A percentile compares a stretch with the other conserved stretches of the same genome.
These are phyloP conservation scores for Hypena proboscidalis DNA, from an alignment of 2,888 invertebrate genomes.

Conservation along the genomic window DNA sequence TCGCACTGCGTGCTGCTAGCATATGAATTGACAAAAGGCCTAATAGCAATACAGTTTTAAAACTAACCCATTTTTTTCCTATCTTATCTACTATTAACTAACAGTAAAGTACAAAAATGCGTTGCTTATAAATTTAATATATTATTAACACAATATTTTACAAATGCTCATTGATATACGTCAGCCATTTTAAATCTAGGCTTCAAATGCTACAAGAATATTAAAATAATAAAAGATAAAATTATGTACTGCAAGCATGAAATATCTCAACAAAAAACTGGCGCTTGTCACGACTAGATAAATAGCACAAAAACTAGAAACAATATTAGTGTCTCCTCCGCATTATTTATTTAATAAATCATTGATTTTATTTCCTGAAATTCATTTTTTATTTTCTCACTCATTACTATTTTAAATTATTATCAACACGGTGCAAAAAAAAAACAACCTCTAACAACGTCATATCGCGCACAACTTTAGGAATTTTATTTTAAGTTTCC, in stretches of 20 bases:
- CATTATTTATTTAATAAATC: slow-evolving; percentile 25
- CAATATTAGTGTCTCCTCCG: slow-evolving; percentile 20
- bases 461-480: background rate
- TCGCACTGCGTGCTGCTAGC: no score
- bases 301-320: slow-evolving; percentile 13
- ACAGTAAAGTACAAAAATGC: no score
- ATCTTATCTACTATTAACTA: no score
- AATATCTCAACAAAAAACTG: background rate
- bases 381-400: slow-evolving; percentile 19
- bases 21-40: no score
- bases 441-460: background rate
- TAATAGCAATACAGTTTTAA: no score
- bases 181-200: background rate
- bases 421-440: background rate
- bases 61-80: no score
- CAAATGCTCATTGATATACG: background rate
- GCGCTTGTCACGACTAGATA: background rate
- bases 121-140: background rate
- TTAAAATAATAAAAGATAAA: slow-evolving; percentile 2
- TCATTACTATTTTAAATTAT: slow-evolving; percentile 10
- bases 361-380: slow-evolving; percentile 14
- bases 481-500: no score
- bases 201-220: background rate
- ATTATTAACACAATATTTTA: background rate
- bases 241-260: background rate